A percentile compares a stretch with the other conserved stretches of the same genome.
These are phyloP conservation scores for Caracal caracal DNA, from an alignment of 2,113 vertebrate genomes.

Conservation along the genomic window DNA sequence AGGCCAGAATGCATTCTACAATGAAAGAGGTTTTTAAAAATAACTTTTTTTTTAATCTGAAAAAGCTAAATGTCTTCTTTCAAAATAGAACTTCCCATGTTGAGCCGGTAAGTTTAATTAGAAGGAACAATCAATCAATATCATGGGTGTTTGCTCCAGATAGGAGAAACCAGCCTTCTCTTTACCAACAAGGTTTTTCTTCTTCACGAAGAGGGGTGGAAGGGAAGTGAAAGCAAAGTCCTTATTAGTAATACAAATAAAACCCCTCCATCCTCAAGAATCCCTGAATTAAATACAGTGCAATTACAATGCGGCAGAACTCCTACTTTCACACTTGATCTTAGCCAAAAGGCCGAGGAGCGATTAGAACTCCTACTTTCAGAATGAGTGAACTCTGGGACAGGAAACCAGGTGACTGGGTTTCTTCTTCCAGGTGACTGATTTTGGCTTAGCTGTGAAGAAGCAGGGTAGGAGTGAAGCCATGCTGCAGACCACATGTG, in stretches of 20 bases:
- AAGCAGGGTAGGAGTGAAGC: slow-evolving; percentile 88
- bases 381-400: background rate
- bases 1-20: slow-evolving; percentile 23
- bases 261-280: background rate
- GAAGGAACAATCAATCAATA: background rate
- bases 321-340: background rate
- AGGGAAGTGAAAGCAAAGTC: background rate
- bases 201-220: background rate
- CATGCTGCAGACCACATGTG: slow-evolving; percentile 90
- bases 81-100: slow-evolving; percentile 12
- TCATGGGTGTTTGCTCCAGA: background rate
- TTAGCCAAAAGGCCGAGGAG: too few relatives aligned
- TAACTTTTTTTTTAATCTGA: background rate
- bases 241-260: background rate
- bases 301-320: background rate
- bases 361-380: background rate
- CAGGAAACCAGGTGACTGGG: background rate
- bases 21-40: slow-evolving; percentile 34
- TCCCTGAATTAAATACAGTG: background rate
- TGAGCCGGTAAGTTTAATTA: background rate
- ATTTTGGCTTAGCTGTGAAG: slow-evolving; percentile 92
- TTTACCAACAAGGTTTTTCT: background rate
- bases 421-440: slow-evolving; percentile 87
- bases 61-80: slow-evolving; percentile 35
- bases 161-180: background rate